phyloP scores from a whole-genome alignment of 2,113 vertebrate genomes.

The Apteryx owenii region DNA sequence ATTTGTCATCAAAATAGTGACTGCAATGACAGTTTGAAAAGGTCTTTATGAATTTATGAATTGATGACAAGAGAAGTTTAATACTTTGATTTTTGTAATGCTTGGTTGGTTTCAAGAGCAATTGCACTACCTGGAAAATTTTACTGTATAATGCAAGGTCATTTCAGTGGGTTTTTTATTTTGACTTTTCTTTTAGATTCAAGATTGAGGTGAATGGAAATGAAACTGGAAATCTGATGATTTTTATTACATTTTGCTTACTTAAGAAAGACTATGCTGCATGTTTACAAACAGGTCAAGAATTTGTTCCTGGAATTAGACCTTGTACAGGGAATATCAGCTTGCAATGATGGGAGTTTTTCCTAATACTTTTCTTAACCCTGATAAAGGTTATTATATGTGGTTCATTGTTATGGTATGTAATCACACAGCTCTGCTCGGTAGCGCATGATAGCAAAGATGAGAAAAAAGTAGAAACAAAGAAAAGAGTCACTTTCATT shows the following conservation, averaged over 20 bases:
- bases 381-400: background rate
- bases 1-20: background rate
- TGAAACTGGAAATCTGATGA: background rate
- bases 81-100: background rate
- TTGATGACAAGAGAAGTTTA: background rate
- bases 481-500: background rate
- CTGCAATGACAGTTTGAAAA: background rate
- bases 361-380: background rate
- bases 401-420: background rate
- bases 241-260: background rate
- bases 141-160: background rate
- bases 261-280: background rate
- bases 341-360: background rate
- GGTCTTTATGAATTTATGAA: background rate
- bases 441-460: background rate
- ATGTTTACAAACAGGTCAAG: background rate
- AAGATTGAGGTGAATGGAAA: background rate
- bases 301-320: background rate
- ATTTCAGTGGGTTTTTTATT: background rate
- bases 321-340: background rate
- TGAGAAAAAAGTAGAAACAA: background rate
- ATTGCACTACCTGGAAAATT: background rate
- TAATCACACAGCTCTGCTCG: background rate
- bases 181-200: background rate
- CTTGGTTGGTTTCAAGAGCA: background rate